phyloP scores from a whole-genome alignment of 1,140 invertebrate species.

The Cydia pomonella region DNA sequence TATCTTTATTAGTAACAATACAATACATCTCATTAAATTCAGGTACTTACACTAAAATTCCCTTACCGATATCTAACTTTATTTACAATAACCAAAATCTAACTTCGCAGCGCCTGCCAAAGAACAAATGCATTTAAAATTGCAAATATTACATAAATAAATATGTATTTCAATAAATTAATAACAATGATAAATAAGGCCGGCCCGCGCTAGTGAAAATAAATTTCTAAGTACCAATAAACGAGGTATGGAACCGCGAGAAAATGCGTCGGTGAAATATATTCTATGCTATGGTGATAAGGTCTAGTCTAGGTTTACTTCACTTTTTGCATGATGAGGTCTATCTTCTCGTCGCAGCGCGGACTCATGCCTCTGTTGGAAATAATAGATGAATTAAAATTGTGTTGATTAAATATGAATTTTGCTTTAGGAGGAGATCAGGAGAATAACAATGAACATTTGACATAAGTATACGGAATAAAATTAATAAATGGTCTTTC shows the following conservation, averaged over 20 bases:
- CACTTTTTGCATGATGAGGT: constrained; percentile 85
- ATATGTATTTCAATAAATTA: constrained; percentile 32
- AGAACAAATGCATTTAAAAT: background rate
- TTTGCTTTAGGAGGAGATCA: no score
- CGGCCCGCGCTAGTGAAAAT: constrained; percentile 19
- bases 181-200: constrained; percentile 35
- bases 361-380: constrained; percentile 85
- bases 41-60: constrained; percentile 56
- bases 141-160: constrained; percentile 25
- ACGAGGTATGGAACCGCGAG: background rate
- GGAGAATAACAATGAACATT: no score
- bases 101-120: constrained; percentile 3
- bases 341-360: constrained; percentile 90
- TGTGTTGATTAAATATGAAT: background rate
- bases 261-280: background rate
- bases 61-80: constrained; percentile 28
- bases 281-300: background rate
- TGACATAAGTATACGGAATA: no score
- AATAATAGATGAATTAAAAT: constrained; percentile 21
- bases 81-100: constrained; percentile 27
- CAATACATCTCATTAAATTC: constrained; percentile 41
- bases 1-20: constrained; percentile 25
- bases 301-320: constrained; percentile 45
- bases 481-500: no score
- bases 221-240: constrained; percentile 27